Percentiles rank a stretch among this genome's conserved stretches.
Evolutionary conservation across 2,888 invertebrate species (phyloP).

Genomic region (Psylliodes chrysocephalus): DNA sequence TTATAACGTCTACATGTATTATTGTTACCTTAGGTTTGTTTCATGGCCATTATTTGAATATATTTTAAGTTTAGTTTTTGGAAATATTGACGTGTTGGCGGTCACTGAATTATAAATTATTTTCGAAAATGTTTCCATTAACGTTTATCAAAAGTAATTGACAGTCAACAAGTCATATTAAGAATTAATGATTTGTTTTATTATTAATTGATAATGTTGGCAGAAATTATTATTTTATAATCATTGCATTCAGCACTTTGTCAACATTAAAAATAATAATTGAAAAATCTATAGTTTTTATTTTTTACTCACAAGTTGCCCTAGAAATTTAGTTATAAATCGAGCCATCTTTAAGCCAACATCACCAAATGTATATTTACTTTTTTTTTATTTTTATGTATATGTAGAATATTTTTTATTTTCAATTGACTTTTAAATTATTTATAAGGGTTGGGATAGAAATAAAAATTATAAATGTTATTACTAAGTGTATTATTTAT

Average conservation of each 20-base stretch:
- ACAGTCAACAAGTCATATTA: slow-evolving; percentile 1
- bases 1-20: slow-evolving; percentile 16
- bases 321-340: slow-evolving; percentile 1
- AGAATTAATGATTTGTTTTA: slow-evolving; percentile 3
- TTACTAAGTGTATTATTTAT: slow-evolving; percentile 13
- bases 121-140: neutral
- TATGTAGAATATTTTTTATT: slow-evolving; percentile 34
- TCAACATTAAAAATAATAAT: neutral
- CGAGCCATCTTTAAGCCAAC: slow-evolving; percentile 23
- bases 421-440: slow-evolving; percentile 17
- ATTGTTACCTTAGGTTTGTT: slow-evolving; percentile 21
- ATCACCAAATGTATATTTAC: slow-evolving; percentile 27
- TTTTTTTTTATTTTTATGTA: slow-evolving; percentile 30
- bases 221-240: neutral
- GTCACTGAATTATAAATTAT: neutral
- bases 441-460: slow-evolving; percentile 32
- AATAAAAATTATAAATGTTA: slow-evolving; percentile 32
- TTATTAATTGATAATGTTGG: slow-evolving; percentile 7
- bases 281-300: neutral
- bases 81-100: neutral
- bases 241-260: neutral
- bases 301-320: neutral
- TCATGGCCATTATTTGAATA: slow-evolving; percentile 21
- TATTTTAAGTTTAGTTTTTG: slow-evolving; percentile 27
- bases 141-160: neutral